These are phyloP conservation scores for Rhopalosiphum nymphaeae DNA, from an alignment of 2,888 invertebrate species.

Conservation along the genomic window DNA sequence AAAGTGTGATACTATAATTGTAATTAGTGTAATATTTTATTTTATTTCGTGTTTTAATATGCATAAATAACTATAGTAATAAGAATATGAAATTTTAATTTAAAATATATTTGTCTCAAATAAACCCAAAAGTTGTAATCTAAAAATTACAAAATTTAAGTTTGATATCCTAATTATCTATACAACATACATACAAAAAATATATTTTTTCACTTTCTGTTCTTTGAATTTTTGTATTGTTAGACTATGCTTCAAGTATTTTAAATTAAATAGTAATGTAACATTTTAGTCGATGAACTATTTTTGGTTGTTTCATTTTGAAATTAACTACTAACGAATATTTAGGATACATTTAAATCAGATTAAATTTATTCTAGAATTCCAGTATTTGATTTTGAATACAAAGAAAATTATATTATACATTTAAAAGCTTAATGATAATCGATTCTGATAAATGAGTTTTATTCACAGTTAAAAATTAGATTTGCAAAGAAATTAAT, in stretches of 20 bases:
- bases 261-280: not conserved
- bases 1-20: not conserved
- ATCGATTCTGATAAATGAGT: not conserved
- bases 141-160: not conserved
- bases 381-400: constrained; percentile 6
- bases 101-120: not conserved
- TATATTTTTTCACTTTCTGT: not conserved
- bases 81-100: not conserved
- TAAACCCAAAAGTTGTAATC: not conserved
- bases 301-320: not conserved
- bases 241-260: not conserved
- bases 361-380: not conserved
- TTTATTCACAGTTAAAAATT: not conserved
- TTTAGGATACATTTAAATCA: not conserved
- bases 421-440: not conserved
- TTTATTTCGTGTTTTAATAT: not conserved
- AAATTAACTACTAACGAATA: not conserved
- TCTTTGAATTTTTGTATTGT: not conserved
- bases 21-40: not conserved
- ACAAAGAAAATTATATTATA: not conserved
- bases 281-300: not conserved
- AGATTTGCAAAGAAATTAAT: not conserved
- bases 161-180: not conserved
- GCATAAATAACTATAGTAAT: not conserved
- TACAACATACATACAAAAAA: not conserved